A percentile compares a stretch with the other conserved stretches of the same genome.
These are phyloP conservation scores for Fabriciana adippe DNA, from an alignment of 2,888 invertebrate species.

Conservation along the genomic window DNA sequence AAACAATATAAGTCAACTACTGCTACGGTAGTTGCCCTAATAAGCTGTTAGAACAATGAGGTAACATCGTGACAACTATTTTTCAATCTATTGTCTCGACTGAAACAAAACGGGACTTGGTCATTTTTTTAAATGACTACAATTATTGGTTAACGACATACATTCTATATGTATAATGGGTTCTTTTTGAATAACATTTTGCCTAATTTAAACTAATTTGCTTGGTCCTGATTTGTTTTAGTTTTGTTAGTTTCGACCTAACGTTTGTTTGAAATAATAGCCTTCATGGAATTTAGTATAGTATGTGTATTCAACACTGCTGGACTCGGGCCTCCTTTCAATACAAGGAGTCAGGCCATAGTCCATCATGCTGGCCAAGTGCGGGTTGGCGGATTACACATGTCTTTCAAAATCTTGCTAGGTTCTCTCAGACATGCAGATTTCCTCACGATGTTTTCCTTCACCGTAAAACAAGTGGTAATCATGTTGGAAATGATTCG, in stretches of 20 bases:
- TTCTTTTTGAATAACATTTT: slow-evolving; percentile 21
- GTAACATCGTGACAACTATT: slow-evolving; percentile 42
- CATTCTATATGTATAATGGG: background rate
- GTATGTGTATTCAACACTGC: no score
- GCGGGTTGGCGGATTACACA: no score
- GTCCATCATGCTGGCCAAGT: no score
- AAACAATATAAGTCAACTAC: slow-evolving; percentile 63
- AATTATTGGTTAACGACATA: slow-evolving; percentile 36
- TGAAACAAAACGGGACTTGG: slow-evolving; percentile 38
- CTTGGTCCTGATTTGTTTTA: background rate
- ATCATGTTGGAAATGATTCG: no score
- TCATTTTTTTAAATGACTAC: slow-evolving; percentile 41
- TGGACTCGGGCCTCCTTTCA: no score
- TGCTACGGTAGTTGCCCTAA: slow-evolving; percentile 64
- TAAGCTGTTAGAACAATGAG: slow-evolving; percentile 37
- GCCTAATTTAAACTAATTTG: slow-evolving; percentile 9
- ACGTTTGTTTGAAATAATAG: background rate
- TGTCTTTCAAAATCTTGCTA: no score
- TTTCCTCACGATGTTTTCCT: no score
- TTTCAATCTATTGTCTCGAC: slow-evolving; percentile 36
- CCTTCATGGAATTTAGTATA: background rate
- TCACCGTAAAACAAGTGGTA: no score
- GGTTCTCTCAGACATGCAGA: no score
- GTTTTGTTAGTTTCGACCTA: background rate
- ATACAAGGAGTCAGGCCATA: no score